Evolutionary conservation across 2,888 invertebrate species (phyloP), one percentile per base, ranked within the genome.

Genomic region (Tipula unca): DNA sequence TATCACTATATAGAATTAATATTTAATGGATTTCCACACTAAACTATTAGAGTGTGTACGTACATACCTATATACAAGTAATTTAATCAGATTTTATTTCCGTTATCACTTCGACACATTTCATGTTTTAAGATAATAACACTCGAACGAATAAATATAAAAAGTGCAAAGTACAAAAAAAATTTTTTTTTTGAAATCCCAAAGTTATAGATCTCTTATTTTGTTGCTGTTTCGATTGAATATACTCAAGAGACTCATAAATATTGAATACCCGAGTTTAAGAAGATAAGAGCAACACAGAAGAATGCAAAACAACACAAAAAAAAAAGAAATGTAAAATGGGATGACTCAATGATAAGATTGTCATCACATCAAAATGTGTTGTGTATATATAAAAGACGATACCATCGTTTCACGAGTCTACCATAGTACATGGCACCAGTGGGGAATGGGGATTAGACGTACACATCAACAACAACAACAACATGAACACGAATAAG

Each of bases 261-360:
- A 69, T 69, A 69, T 69, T 69, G 69, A 69, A 69, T 69, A 69
- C 69, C 69, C 69, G 25, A 69, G 69, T 69, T 69, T 69, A 69
- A 69, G 69, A 5, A 25, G 25, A 69, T 69, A 69, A 48, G n/a
- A n/a, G n/a, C n/a, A n/a, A n/a, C n/a, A 48, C 17, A 48, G 69
- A 69, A 25, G 69, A 69, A 69, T 69, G 69, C 69, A 69, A 69
- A 69, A 25, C 25, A 25, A 69, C 1, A 25, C 69, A 25, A 1
- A 69, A 4, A 69, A 25, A 69, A 5, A 69, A 10, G 25, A 25
- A 69, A 69, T 25, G 69, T 69, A 69, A 69, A 69, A 69, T 69
- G 69, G 69, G 69, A 69, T 69, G 69, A 69, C 25, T 69, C 69
- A 69, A 69, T 69, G 69, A 69, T 69, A 69, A 69, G 69, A 69